Base-by-base conservation (phyloP, 2,797 vertebrate genomes). In the Neostethus bicornis region DNA sequence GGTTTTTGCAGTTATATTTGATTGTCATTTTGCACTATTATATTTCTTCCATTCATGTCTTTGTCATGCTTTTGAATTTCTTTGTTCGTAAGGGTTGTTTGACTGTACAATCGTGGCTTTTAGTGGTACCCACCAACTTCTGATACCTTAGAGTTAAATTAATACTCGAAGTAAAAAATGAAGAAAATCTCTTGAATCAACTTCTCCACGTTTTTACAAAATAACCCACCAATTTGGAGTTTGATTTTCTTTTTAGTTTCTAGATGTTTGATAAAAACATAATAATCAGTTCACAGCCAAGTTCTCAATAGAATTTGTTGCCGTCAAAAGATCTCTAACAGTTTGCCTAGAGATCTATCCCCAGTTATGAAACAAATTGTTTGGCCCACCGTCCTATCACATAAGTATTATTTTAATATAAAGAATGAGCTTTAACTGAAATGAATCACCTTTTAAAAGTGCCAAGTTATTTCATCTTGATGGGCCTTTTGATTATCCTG, bases 361-460 rank as follows among this genome's bases (percentile, higher is more conserved):
- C n/a, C n/a, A n/a, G n/a, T n/a, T n/a, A n/a, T 13, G 31, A 32
- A 31, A 32, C 32, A 13, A 32, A 56, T 68, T 77, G 69, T 43
- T n/a, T 14, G 3, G 39, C 66, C 76, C 73, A 57, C 59, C 67
- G 48, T 46, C 51, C 51, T 57, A 46, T 51, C 58, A 54, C 55
- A 46, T 66, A 66, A 85, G 83, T 75, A 82, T 90, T 88, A 87
- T 89, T 79, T 87, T 86, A 81, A 87, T 86, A 82, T 66, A 61
- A 80, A 75, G 75, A 70, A 66, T 91, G 90, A 91, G 91, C 88
- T 89, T 91, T 87, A 89, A 86, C 85, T 90, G 81, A 82, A 86
- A 89, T 91, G 89, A 90, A 91, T 90, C 89, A 87, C 75, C 65
- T 90, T 85, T 89, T 87, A 88, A 85, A 76, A 87, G 87, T 61